phyloP scores from a whole-genome alignment of 2,797 vertebrate genomes.

The Lindbergichthys nudifrons region DNA sequence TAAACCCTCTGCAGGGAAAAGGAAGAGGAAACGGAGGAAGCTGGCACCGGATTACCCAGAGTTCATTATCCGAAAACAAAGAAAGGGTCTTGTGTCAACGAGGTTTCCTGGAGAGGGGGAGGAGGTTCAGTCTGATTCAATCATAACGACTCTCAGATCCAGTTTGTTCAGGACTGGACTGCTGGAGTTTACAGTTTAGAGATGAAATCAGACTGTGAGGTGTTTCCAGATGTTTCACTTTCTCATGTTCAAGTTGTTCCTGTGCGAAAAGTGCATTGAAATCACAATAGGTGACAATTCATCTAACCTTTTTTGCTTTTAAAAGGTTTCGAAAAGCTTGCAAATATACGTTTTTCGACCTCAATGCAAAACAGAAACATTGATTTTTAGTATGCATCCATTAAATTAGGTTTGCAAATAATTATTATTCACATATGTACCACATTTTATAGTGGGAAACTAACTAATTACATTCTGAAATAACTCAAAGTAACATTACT shows the following conservation, averaged over 20 bases:
- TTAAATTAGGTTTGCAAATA: neutral
- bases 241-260: too few relatives aligned
- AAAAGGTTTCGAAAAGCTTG: neutral
- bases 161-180: neutral
- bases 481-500: neutral
- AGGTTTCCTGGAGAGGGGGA: conserved; percentile 6
- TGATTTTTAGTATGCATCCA: neutral
- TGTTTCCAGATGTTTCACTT: neutral
- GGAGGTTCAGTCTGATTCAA: neutral
- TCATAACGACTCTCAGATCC: neutral
- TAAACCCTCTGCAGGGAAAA: conserved; percentile 13
- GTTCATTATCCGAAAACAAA: neutral
- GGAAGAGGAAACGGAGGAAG: conserved; percentile 39
- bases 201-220: neutral
- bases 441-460: neutral
- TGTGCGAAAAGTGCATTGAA: neutral
- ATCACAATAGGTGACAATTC: neutral
- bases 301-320: too few relatives aligned
- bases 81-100: neutral
- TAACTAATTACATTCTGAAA: neutral
- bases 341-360: neutral
- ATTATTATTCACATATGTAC: neutral
- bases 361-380: conserved; percentile 5
- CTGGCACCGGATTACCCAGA: neutral
- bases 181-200: neutral